Evolutionary conservation across 2,797 vertebrate species (phyloP), one percentile per base, ranked within the genome.

Genomic region (Thripadectes ignobilis): DNA sequence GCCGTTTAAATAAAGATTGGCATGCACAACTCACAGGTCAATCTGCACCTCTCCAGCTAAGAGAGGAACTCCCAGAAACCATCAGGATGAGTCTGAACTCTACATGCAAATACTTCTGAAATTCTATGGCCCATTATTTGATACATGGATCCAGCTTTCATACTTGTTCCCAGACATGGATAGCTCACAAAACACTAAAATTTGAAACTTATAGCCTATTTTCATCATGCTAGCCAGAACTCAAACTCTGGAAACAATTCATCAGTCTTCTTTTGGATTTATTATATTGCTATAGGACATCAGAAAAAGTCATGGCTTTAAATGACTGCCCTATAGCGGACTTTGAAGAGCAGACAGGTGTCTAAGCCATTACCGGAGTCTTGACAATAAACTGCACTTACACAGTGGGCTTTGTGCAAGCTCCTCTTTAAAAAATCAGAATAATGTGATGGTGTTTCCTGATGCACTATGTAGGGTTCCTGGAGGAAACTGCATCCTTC

Each of bases 101-200:
- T 41, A 46, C 10, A 12, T 18, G 22, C 10, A 93, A 76, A 66
- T 24, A 63, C 8, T 34, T 58, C n/a, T n/a, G 29, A 80, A 77
- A 78, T 49, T 65, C 55, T 76, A 14, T 0, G 0, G 39, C 0
- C 2, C 12, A 38, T 14, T 6, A 18, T 36, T 91, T 46, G 22
- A 52, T n/a, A 72, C 0, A 0, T 12, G 34, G 29, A 52, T 20
- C 3, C 39, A 51, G 27, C 26, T 62, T 68, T 39, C 46, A 83
- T 1, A 8, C 36, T 52, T 16, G 24, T 63, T 88, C 41, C 36
- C 52, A 84, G 30, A 46, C 22, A 39, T 0, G 2, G 11, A 73
- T 16, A 84, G 10, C 17, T 62, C 43, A 69, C 36, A 84, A n/a
- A 16, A 55, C 15, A 65, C 14, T 14, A 45, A 81, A 84, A 45